Evolutionary conservation across 2,888 invertebrate species (phyloP).

Genomic region (Eupithecia subfuscata): DNA sequence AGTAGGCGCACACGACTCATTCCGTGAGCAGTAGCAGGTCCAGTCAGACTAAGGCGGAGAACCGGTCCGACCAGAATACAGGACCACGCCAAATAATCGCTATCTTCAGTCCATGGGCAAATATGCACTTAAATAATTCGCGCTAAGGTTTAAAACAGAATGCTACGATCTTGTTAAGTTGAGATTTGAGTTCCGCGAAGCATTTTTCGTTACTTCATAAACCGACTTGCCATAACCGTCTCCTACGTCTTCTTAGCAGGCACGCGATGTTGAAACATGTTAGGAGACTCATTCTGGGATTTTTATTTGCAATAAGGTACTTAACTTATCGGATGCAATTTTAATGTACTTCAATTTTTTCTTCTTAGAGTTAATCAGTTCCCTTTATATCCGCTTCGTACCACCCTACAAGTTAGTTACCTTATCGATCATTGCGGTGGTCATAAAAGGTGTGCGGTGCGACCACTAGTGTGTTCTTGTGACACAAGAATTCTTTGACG

Average conservation of each 20-base stretch:
- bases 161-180: conserved; percentile 24
- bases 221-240: conserved; percentile 41
- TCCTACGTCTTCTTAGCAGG: conserved; percentile 38
- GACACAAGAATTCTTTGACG: neutral
- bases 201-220: conserved; percentile 41
- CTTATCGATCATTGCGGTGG: conserved; percentile 30
- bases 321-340: neutral
- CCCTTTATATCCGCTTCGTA: conserved; percentile 4
- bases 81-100: conserved; percentile 68
- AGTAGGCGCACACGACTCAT: conserved; percentile 72
- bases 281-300: neutral
- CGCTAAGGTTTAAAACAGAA: conserved; percentile 32
- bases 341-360: neutral
- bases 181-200: conserved; percentile 44
- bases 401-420: conserved; percentile 19
- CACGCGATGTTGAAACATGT: conserved; percentile 23
- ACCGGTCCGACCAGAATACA: conserved; percentile 81
- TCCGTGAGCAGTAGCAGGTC: conserved; percentile 79
- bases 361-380: neutral
- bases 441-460: conserved; percentile 15
- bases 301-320: neutral
- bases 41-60: conserved; percentile 72
- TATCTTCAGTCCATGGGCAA: conserved; percentile 43
- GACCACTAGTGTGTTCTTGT: conserved; percentile 40
- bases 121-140: conserved; percentile 32